phyloP scores from a whole-genome alignment of 1,140 invertebrate species.

The Drosophila saltans region DNA sequence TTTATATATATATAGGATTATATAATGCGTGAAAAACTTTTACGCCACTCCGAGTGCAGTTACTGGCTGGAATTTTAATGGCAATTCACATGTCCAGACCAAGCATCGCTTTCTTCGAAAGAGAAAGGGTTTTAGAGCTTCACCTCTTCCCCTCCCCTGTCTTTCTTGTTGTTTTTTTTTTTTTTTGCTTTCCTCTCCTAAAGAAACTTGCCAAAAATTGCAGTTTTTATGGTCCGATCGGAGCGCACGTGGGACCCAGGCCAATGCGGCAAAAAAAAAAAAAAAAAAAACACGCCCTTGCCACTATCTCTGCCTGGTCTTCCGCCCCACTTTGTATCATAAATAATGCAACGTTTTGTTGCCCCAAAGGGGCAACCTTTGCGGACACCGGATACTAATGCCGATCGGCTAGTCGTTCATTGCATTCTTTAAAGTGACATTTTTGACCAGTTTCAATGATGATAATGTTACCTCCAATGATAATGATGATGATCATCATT shows the following conservation, averaged over 20 bases:
- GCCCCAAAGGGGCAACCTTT: too few relatives aligned
- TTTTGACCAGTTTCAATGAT: constrained; percentile 30
- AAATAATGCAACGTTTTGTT: too few relatives aligned
- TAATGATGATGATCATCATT: constrained; percentile 26
- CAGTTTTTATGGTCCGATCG: too few relatives aligned
- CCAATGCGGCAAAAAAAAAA: too few relatives aligned
- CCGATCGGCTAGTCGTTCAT: constrained; percentile 40
- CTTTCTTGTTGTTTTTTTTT: not conserved
- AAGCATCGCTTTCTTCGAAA: constrained; percentile 72
- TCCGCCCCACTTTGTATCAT: too few relatives aligned
- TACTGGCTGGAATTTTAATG: constrained; percentile 40
- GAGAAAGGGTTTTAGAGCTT: constrained; percentile 71
- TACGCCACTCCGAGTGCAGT: constrained; percentile 61
- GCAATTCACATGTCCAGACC: constrained; percentile 44
- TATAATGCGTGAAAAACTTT: constrained; percentile 71
- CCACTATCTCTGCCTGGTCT: too few relatives aligned
- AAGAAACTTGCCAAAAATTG: constrained; percentile 74
- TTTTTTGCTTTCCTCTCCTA: constrained; percentile 25
- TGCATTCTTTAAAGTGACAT: constrained; percentile 81
- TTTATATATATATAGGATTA: constrained; percentile 37
- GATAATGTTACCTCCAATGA: constrained; percentile 27
- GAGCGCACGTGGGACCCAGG: too few relatives aligned
- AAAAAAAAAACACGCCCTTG: too few relatives aligned
- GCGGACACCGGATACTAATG: too few relatives aligned
- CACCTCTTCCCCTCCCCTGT: constrained; percentile 9